phyloP scores from a whole-genome alignment of 2,113 vertebrate species.

The Micromys minutus region DNA sequence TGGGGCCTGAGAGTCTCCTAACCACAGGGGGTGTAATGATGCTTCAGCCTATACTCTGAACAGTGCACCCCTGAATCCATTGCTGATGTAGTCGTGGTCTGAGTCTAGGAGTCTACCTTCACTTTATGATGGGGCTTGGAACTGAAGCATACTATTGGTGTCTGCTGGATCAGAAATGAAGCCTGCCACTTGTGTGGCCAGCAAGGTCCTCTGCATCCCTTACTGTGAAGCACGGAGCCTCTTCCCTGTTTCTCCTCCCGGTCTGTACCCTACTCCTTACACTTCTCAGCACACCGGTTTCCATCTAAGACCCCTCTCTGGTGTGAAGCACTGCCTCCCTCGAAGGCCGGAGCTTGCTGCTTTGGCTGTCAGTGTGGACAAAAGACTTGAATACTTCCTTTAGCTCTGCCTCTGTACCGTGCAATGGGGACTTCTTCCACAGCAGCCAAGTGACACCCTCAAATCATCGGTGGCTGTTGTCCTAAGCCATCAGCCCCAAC shows the following conservation, averaged over 20 bases:
- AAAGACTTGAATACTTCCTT: background rate
- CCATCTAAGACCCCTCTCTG: background rate
- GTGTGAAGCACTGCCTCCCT: background rate
- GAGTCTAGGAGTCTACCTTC: background rate
- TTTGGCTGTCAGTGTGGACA: background rate
- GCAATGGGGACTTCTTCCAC: background rate
- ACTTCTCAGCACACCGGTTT: background rate
- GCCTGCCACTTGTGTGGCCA: background rate
- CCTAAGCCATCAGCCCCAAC: background rate
- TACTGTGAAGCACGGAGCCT: background rate
- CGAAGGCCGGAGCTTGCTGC: background rate
- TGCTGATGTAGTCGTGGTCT: background rate
- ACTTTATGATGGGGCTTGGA: background rate
- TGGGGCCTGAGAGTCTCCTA: background rate
- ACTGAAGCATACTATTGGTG: background rate
- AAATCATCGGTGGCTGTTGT: background rate
- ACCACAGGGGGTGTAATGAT: background rate
- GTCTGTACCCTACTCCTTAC: background rate
- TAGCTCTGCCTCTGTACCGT: background rate
- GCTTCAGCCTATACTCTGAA: background rate
- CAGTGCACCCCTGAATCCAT: background rate
- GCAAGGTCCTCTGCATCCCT: background rate
- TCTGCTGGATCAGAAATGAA: background rate
- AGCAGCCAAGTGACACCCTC: background rate
- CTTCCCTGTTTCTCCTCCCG: background rate